Conservation (phyloP, 2,888 invertebrate species). For the Agrilus mali region DNA sequence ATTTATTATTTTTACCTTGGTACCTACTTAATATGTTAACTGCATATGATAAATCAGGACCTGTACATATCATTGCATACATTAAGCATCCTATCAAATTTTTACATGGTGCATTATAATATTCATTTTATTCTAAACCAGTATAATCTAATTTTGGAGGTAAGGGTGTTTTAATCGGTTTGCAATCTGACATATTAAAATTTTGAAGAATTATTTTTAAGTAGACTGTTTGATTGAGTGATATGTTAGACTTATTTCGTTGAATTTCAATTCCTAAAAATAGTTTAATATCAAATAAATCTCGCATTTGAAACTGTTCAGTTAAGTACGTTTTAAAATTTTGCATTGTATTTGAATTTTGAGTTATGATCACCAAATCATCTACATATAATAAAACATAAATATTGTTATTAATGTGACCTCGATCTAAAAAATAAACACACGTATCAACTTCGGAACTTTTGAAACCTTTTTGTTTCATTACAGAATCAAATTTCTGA, state of each 20-base stretch:
- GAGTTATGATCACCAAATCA: slow-evolving; percentile 9
- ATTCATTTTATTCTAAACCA: not conserved
- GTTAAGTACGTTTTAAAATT: slow-evolving; percentile 14
- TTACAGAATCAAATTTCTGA: too few species aligned
- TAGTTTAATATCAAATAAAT: slow-evolving; percentile 13
- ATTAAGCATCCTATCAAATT: too few species aligned
- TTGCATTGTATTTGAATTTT: slow-evolving; percentile 6
- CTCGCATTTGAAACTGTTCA: slow-evolving; percentile 13
- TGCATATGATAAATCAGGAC: slow-evolving; percentile 1
- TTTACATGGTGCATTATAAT: slow-evolving; percentile 1
- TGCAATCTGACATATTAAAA: slow-evolving; percentile 15
- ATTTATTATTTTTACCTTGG: slow-evolving; percentile 5
- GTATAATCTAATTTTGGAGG: slow-evolving; percentile 1
- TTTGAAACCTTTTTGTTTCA: too few species aligned
- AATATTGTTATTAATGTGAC: slow-evolving; percentile 9
- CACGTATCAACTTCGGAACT: slow-evolving; percentile 7
- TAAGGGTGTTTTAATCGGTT: slow-evolving; percentile 3
- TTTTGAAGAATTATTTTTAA: slow-evolving; percentile 13
- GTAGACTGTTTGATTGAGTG: slow-evolving; percentile 11
- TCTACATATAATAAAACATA: slow-evolving; percentile 15
- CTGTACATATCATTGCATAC: slow-evolving; percentile 3
- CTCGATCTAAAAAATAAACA: slow-evolving; percentile 11
- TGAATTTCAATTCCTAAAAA: slow-evolving; percentile 14
- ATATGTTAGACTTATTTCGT: slow-evolving; percentile 7
- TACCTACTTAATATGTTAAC: slow-evolving; percentile 1